phyloP scores from a whole-genome alignment of 1,140 invertebrate genomes.

The Drosophila virilis region DNA sequence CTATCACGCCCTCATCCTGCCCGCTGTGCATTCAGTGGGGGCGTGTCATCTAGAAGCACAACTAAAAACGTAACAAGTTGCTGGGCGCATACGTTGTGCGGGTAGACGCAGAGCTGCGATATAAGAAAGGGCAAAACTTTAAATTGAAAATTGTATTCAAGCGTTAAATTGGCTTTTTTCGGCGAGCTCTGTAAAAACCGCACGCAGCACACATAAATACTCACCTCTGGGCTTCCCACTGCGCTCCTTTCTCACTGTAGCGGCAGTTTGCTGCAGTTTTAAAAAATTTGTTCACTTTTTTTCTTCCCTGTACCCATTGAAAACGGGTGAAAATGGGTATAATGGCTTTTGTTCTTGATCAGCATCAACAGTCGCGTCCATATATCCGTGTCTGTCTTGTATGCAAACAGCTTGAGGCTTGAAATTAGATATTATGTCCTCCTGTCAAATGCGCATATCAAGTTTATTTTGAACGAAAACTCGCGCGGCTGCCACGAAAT shows the following conservation, averaged over 20 bases:
- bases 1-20: slow-evolving; percentile 20
- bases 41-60: slow-evolving; percentile 36
- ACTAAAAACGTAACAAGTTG: slow-evolving; percentile 57
- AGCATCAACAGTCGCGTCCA: neutral
- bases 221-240: slow-evolving; percentile 19
- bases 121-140: slow-evolving; percentile 79
- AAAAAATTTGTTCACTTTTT: slow-evolving; percentile 3
- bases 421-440: too few species aligned
- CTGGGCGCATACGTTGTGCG: slow-evolving; percentile 1
- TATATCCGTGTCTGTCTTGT: too few species aligned
- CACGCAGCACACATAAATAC: slow-evolving; percentile 52
- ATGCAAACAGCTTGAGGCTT: too few species aligned
- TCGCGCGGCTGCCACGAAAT: too few species aligned
- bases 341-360: neutral
- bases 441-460: too few species aligned
- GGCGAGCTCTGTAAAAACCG: slow-evolving; percentile 38
- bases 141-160: slow-evolving; percentile 83
- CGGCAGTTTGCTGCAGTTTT: slow-evolving; percentile 13
- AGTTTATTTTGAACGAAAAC: too few species aligned
- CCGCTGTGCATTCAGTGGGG: slow-evolving; percentile 10
- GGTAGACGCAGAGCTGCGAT: slow-evolving; percentile 24
- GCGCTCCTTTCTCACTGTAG: slow-evolving; percentile 7
- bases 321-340: neutral
- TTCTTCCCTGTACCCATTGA: neutral
- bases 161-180: slow-evolving; percentile 82